Evolutionary conservation across 2,113 vertebrate species (phyloP).

Genomic region (Phaethon lepturus): DNA sequence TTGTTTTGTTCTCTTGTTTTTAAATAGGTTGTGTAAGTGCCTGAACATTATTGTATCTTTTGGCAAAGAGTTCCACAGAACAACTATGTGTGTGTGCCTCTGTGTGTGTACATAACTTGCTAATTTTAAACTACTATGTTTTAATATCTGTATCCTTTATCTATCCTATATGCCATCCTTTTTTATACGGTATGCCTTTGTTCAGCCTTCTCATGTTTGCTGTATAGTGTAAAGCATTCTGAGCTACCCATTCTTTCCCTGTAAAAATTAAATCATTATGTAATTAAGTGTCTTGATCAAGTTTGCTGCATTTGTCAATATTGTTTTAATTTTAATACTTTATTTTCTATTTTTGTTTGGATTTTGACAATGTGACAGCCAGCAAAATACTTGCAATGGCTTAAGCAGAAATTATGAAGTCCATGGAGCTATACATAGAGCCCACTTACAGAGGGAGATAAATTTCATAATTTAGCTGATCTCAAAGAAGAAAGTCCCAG

Average conservation of each 20-base stretch:
- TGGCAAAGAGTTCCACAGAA: neutral
- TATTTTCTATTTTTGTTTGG: neutral
- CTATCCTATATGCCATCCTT: neutral
- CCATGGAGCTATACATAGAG: neutral
- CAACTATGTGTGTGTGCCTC: neutral
- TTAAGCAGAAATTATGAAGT: neutral
- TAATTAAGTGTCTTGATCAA: neutral
- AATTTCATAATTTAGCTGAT: neutral
- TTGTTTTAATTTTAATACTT: neutral
- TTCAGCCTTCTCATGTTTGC: neutral
- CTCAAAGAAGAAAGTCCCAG: neutral
- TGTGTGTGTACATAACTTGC: neutral
- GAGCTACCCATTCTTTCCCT: neutral
- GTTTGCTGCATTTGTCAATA: neutral
- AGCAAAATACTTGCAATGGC: neutral
- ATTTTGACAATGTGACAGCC: neutral
- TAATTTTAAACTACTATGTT: neutral
- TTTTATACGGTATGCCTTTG: neutral
- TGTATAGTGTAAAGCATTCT: neutral
- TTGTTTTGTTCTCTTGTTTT: neutral
- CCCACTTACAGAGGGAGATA: neutral
- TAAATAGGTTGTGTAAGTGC: neutral
- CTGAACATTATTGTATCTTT: neutral
- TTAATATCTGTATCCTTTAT: neutral
- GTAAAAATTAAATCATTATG: neutral